A percentile compares a stretch with the other conserved stretches of the same genome.
Conservation (phyloP, 2,888 invertebrate species). For the Thymelicus acteon region DNA sequence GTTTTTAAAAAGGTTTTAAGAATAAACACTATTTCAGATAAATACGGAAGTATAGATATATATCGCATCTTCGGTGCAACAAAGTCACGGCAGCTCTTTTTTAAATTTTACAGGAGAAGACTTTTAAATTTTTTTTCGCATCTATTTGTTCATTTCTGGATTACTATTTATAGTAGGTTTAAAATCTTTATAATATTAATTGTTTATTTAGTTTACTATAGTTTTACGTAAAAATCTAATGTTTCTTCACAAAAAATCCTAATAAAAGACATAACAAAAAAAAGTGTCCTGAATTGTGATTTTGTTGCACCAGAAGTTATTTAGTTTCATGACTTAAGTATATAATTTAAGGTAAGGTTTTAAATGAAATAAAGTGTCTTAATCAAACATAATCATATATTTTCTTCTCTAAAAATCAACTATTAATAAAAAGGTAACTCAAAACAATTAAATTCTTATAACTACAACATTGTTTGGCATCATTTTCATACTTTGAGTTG, state of each 20-base stretch:
- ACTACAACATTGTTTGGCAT: not conserved
- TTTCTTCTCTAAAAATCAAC: conserved; percentile 10
- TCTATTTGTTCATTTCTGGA: conserved; percentile 8
- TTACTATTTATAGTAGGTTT: not conserved
- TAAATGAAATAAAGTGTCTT: conserved; percentile 12
- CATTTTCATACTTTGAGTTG: conserved; percentile 1
- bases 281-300: conserved; percentile 6
- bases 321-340: conserved; percentile 9
- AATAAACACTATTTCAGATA: no score
- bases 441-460: no score
- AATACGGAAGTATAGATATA: no score
- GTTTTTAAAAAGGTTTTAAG: no score
- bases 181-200: not conserved
- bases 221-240: not conserved
- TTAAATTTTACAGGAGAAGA: conserved; percentile 19
- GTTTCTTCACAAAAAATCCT: conserved; percentile 1
- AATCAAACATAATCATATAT: conserved; percentile 11
- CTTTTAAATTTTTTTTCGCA: conserved; percentile 5
- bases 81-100: conserved; percentile 10
- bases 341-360: not conserved
- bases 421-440: not conserved
- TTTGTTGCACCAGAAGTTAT: conserved; percentile 7
- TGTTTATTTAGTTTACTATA: no score
- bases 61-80: conserved; percentile 22
- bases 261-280: conserved; percentile 7